Percentiles rank a stretch among this genome's conserved stretches.
These are phyloP conservation scores for Hydroisotoma schaefferi DNA, from an alignment of 2,888 invertebrate species.

Conservation along the genomic window DNA sequence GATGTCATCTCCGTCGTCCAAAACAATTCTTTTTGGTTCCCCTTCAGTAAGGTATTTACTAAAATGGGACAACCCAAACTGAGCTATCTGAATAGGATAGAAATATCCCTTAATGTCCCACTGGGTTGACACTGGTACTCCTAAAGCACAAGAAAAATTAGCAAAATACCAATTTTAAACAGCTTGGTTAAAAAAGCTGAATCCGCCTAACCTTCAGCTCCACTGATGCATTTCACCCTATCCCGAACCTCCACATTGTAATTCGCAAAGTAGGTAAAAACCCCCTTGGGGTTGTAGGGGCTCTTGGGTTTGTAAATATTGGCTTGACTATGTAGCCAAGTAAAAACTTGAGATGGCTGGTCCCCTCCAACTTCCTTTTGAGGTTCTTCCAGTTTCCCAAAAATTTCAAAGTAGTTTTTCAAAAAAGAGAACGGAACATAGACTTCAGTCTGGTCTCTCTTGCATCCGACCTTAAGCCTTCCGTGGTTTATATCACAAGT, in stretches of 20 bases:
- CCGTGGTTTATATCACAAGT: slow-evolving; percentile 60
- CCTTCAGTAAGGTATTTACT: slow-evolving; percentile 88
- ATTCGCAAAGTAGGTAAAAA: slow-evolving; percentile 95
- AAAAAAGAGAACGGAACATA: slow-evolving; percentile 89
- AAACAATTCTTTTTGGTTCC: slow-evolving; percentile 66
- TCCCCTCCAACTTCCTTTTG: slow-evolving; percentile 54
- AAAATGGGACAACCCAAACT: slow-evolving; percentile 95
- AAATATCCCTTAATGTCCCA: slow-evolving; percentile 95
- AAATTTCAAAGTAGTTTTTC: slow-evolving; percentile 90
- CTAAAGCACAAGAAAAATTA: slow-evolving; percentile 1
- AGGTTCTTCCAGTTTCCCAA: slow-evolving; percentile 71
- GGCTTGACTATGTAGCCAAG: slow-evolving; percentile 90
- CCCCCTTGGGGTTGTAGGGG: slow-evolving; percentile 82
- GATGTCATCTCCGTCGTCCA: slow-evolving; percentile 72
- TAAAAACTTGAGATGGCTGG: slow-evolving; percentile 78
- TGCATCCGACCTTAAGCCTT: slow-evolving; percentile 60
- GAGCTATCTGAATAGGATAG: slow-evolving; percentile 98
- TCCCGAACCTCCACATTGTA: slow-evolving; percentile 96
- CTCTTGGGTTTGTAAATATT: slow-evolving; percentile 84
- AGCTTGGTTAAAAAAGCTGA: background rate
- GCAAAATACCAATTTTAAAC: background rate
- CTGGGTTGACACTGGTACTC: slow-evolving; percentile 89
- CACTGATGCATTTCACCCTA: slow-evolving; percentile 93
- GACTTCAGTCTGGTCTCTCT: slow-evolving; percentile 60
- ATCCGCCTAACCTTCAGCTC: slow-evolving; percentile 67